These are phyloP conservation scores for Diachasma alloeum DNA, from an alignment of 1,140 invertebrate species.

Conservation along the genomic window DNA sequence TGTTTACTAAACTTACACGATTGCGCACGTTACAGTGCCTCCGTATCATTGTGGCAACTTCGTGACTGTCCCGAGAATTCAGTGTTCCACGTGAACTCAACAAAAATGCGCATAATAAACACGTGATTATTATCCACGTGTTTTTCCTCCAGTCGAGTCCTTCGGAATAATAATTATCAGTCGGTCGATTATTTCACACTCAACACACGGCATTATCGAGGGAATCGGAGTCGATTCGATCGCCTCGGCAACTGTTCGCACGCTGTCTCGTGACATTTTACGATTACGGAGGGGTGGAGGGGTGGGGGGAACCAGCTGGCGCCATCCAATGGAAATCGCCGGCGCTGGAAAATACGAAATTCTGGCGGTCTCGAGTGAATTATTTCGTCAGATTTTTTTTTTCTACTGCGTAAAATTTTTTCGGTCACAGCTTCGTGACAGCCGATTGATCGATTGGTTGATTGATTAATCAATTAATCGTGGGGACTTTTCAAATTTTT, in stretches of 20 bases:
- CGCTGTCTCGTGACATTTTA: background rate
- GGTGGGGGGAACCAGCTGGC: background rate
- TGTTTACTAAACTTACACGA: background rate
- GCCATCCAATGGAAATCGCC: background rate
- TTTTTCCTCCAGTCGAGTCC: background rate
- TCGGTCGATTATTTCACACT: background rate
- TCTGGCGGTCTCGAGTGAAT: background rate
- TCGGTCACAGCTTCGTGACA: too few relatives aligned
- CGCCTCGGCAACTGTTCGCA: background rate
- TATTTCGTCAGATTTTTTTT: background rate
- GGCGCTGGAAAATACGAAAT: background rate
- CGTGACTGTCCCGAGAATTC: background rate
- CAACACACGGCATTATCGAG: background rate
- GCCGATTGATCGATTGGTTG: too few relatives aligned
- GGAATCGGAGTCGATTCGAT: background rate
- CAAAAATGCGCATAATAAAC: background rate
- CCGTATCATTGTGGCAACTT: background rate
- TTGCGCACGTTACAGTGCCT: background rate
- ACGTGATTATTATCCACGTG: background rate
- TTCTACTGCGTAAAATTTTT: background rate
- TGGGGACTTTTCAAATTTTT: too few relatives aligned
- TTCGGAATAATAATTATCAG: background rate
- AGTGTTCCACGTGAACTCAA: background rate
- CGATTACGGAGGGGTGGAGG: background rate
- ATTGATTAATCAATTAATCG: too few relatives aligned